Conservation (phyloP, 2,113 vertebrate species). For the Nycticebus coucang region DNA sequence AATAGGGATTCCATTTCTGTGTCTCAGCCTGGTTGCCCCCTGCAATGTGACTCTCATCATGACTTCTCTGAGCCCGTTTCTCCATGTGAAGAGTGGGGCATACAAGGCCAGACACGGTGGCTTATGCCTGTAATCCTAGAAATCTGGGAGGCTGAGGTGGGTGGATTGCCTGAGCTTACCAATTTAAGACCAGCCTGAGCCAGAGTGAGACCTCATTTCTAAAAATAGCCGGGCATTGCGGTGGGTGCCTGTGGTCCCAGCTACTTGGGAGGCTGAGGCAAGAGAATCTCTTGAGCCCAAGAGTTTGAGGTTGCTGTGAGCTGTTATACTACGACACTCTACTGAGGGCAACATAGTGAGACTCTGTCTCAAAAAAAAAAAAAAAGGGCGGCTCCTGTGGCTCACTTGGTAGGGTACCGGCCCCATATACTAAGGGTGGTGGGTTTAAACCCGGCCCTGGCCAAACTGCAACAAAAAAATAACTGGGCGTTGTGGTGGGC, state of each 20-base stretch:
- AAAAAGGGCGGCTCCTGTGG: no score
- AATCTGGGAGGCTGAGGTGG: no score
- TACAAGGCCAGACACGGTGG: accelerated
- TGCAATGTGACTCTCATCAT: neutral
- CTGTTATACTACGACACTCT: accelerated
- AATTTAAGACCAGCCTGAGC: no score
- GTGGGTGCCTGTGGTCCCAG: neutral
- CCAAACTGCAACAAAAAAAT: neutral
- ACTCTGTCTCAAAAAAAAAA: neutral
- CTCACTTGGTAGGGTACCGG: no score
- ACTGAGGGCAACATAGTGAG: neutral
- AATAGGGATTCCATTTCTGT: neutral
- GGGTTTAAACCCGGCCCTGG: no score
- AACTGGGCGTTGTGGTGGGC: neutral
- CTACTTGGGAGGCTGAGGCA: neutral
- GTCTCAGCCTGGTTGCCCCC: no score
- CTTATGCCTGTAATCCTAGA: no score
- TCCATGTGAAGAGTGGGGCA: neutral
- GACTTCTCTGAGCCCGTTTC: neutral
- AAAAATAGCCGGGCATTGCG: neutral
- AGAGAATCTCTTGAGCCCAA: neutral
- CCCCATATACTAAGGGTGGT: no score
- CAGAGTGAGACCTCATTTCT: neutral
- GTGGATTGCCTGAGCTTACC: no score
- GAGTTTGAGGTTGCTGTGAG: neutral